Conservation (phyloP, 2,888 invertebrate genomes). For the Cheilosia scutellata region DNA sequence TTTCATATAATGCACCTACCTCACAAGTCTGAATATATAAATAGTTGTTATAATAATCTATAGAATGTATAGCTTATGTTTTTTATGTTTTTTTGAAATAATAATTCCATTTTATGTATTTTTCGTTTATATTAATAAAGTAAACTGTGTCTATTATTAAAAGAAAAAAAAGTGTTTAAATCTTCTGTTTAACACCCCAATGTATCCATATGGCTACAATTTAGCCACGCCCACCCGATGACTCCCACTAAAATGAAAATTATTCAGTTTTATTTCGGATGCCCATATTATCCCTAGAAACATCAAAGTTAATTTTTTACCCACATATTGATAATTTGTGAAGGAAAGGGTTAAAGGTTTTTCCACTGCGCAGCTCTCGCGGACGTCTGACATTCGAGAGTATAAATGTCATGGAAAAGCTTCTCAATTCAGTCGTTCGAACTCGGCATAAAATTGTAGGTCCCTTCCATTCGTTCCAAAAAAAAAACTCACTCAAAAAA, state of each 20-base stretch:
- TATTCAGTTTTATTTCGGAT: neutral
- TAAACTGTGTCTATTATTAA: neutral
- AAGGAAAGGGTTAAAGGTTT: slow-evolving; percentile 18
- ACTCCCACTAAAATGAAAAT: slow-evolving; percentile 6
- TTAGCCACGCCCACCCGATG: slow-evolving; percentile 9
- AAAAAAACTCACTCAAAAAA: too few species aligned
- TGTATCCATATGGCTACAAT: slow-evolving; percentile 14
- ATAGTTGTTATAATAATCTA: neutral
- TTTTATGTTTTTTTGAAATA: neutral
- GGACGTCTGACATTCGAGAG: too few species aligned
- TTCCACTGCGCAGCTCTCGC: too few species aligned
- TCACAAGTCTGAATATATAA: slow-evolving; percentile 9
- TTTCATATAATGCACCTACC: neutral
- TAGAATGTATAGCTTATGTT: neutral
- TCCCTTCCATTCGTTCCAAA: too few species aligned
- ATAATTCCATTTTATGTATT: neutral
- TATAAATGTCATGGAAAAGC: too few species aligned
- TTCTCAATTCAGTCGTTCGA: too few species aligned
- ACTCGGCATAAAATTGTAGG: too few species aligned
- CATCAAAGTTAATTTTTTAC: slow-evolving; percentile 3
- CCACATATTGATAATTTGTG: neutral
- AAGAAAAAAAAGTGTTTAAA: neutral
- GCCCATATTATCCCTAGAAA: neutral
- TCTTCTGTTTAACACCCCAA: neutral
- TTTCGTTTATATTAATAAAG: neutral